These are phyloP conservation scores for Paratilapia polleni DNA, from an alignment of 2,113 vertebrate genomes.

Conservation along the genomic window DNA sequence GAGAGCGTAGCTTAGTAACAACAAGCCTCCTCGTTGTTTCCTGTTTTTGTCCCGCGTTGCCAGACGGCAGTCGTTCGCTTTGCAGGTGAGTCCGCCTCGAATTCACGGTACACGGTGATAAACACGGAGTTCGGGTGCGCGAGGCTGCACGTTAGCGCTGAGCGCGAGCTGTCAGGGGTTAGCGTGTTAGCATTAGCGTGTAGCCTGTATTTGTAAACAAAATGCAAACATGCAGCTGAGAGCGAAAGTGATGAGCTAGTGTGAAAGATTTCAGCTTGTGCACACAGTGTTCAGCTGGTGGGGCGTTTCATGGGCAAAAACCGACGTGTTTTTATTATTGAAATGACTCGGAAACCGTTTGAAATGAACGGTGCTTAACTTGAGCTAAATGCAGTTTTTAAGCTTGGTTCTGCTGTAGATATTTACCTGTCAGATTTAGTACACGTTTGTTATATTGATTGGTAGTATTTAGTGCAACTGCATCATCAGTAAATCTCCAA, in stretches of 20 bases:
- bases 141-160: fast-evolving
- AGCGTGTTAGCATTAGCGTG: no score
- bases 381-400: no score
- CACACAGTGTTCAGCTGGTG: no score
- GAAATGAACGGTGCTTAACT: no score
- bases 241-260: background rate
- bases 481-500: no score
- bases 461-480: background rate
- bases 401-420: background rate
- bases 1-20: background rate
- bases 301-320: fast-evolving
- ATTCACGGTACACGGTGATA: fast-evolving
- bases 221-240: background rate
- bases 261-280: background rate
- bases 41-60: fast-evolving
- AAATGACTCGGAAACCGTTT: no score
- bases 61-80: fast-evolving
- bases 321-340: background rate
- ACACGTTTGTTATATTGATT: background rate
- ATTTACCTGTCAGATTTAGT: background rate
- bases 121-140: background rate
- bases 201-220: constrained; percentile 66
- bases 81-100: background rate
- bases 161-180: background rate
- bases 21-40: background rate